Conservation (phyloP, 1,140 invertebrate genomes). For the Dinoponera quadriceps region DNA sequence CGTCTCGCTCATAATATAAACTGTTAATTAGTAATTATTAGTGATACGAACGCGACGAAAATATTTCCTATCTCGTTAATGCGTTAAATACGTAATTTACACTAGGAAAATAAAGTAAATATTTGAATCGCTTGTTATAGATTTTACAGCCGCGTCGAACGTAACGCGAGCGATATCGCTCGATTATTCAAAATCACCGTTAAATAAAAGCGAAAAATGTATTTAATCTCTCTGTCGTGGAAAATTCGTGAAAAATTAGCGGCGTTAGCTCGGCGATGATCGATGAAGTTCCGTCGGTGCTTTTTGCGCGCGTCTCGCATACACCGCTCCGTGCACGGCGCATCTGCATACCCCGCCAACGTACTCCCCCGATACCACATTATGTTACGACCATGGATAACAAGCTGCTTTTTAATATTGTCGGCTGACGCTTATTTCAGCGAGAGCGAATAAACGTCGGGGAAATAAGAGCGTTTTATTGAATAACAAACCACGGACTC, state of each 20-base stretch:
- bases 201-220: constrained; percentile 20
- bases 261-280: neutral
- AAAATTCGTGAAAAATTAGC: constrained; percentile 18
- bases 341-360: neutral
- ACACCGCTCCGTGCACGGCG: constrained; percentile 3
- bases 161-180: neutral
- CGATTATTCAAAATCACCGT: constrained; percentile 18
- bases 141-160: neutral
- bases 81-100: neutral
- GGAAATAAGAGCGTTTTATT: constrained; percentile 48
- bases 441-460: constrained; percentile 7
- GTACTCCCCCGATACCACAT: neutral
- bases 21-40: neutral
- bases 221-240: constrained; percentile 15
- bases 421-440: neutral
- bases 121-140: neutral
- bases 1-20: neutral
- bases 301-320: neutral
- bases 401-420: constrained; percentile 20
- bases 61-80: neutral
- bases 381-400: neutral
- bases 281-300: constrained; percentile 11
- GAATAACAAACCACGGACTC: constrained; percentile 28
- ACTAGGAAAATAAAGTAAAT: neutral
- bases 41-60: too few relatives aligned